phyloP scores from a whole-genome alignment of 35 echinoderm and acorn worm species.

The Chiridota heheva region DNA sequence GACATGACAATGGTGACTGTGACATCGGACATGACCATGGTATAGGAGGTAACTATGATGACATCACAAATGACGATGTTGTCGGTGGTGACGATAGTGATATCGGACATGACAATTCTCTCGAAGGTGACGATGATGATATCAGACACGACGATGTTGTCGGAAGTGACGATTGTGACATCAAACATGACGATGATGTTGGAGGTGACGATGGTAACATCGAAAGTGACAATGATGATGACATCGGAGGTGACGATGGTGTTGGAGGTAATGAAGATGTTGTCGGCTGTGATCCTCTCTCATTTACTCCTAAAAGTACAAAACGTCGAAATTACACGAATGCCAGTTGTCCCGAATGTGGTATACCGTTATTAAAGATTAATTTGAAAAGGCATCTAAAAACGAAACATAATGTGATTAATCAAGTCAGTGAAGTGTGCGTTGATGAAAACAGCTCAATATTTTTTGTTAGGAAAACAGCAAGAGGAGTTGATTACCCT shows the following conservation, averaged over 20 bases:
- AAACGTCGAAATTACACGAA: background rate
- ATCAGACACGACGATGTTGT: background rate
- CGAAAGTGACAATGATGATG: constrained; percentile 15
- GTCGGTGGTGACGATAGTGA: background rate
- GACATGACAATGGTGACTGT: background rate
- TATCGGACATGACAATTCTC: background rate
- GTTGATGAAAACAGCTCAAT: constrained; percentile 14
- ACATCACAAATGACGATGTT: background rate
- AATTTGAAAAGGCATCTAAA: constrained; percentile 32
- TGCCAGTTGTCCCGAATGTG: constrained; percentile 10
- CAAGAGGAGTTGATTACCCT: constrained; percentile 26
- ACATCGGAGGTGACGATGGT: background rate
- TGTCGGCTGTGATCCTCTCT: background rate
- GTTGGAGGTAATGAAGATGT: constrained; percentile 2
- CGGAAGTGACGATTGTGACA: constrained; percentile 14
- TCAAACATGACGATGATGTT: background rate
- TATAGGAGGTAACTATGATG: background rate
- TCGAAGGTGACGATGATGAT: constrained; percentile 12
- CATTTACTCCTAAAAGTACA: background rate
- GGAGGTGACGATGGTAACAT: background rate
- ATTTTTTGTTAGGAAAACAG: constrained; percentile 17
- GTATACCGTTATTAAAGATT: background rate
- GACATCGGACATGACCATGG: background rate
- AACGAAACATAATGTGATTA: background rate
- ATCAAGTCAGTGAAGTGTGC: background rate